These are phyloP conservation scores for Euproctis similis DNA, from an alignment of 2,888 invertebrate genomes.

Conservation along the genomic window DNA sequence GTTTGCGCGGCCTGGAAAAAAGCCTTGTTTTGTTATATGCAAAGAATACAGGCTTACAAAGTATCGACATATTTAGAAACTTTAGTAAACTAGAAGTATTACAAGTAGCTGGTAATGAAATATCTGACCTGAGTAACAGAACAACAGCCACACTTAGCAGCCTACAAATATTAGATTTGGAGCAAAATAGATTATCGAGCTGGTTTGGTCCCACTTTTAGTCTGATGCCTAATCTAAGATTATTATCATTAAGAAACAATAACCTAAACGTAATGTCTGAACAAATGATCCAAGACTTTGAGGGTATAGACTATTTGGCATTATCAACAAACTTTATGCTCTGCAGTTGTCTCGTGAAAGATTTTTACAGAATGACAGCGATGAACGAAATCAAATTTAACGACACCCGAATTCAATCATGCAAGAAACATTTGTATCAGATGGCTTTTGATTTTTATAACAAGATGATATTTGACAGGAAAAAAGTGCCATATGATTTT, in stretches of 20 bases:
- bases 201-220: conserved; percentile 69
- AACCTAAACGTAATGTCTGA: conserved; percentile 73
- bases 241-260: conserved; percentile 67
- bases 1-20: conserved; percentile 49
- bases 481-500: conserved; percentile 18
- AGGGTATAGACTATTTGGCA: conserved; percentile 56
- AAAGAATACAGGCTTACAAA: conserved; percentile 48
- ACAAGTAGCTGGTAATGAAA: conserved; percentile 68
- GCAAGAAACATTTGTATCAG: conserved; percentile 18
- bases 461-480: conserved; percentile 23
- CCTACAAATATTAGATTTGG: conserved; percentile 67
- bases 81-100: conserved; percentile 60
- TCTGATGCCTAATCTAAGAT: conserved; percentile 46
- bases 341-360: conserved; percentile 74
- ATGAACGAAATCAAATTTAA: conserved; percentile 22
- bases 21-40: conserved; percentile 62
- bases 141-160: conserved; percentile 42
- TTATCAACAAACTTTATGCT: conserved; percentile 75
- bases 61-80: conserved; percentile 43
- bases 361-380: conserved; percentile 59
- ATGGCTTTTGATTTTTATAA: conserved; percentile 37
- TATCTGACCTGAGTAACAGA: conserved; percentile 37
- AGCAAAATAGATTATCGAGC: conserved; percentile 68
- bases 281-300: conserved; percentile 75
- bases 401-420: background rate